phyloP scores from a whole-genome alignment of 2,113 vertebrate species.

The Pluvianellus socialis region DNA sequence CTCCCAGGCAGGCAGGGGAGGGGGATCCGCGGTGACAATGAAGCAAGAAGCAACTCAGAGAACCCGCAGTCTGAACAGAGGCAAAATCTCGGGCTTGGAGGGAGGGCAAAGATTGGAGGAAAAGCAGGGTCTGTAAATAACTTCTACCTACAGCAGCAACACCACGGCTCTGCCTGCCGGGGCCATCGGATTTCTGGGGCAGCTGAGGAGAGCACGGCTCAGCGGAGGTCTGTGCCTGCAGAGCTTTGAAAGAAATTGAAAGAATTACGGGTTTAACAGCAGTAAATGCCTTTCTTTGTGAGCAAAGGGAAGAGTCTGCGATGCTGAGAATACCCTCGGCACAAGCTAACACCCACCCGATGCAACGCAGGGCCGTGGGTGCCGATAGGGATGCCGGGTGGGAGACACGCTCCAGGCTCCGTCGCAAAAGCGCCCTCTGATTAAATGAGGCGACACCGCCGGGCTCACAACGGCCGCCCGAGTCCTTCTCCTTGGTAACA shows the following conservation, averaged over 20 bases:
- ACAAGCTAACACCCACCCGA: neutral
- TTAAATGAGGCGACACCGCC: rapidly evolving
- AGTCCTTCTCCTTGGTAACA: rapidly evolving
- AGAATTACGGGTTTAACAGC: neutral
- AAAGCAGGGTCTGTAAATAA: neutral
- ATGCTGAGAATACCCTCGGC: neutral
- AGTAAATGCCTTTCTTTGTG: neutral
- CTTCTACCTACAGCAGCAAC: neutral
- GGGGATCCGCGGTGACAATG: neutral
- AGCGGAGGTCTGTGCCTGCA: neutral
- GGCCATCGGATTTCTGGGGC: neutral
- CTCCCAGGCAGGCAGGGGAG: neutral
- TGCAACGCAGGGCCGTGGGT: rapidly evolving
- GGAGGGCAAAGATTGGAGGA: neutral
- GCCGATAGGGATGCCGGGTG: rapidly evolving
- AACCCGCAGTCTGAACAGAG: neutral
- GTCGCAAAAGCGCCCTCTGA: neutral
- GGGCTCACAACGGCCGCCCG: neutral
- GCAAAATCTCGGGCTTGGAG: neutral
- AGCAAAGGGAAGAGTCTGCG: neutral
- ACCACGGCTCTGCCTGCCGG: neutral
- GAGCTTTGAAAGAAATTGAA: neutral
- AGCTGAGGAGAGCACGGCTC: neutral
- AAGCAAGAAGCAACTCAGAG: neutral
- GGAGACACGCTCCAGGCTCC: rapidly evolving